Conservation (phyloP, 2,797 vertebrate species). For the Pseudomugil gertrudae region DNA sequence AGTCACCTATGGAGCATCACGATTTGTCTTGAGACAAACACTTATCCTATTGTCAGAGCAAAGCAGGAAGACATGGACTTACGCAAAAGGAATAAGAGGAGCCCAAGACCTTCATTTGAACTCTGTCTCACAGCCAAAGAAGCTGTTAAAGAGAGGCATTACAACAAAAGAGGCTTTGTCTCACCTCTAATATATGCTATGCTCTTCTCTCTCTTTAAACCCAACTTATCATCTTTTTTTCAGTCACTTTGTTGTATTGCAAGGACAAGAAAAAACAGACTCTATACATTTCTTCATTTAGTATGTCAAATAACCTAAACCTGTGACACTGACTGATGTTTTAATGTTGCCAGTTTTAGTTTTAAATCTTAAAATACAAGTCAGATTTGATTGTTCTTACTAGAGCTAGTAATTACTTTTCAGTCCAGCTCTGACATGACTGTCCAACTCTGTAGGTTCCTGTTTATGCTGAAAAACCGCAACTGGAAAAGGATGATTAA, state of each 20-base stretch:
- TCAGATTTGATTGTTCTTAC: constrained; percentile 36
- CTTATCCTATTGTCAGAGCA: constrained; percentile 79
- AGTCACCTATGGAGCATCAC: constrained; percentile 58
- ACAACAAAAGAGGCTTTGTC: constrained; percentile 77
- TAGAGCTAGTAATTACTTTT: constrained; percentile 56
- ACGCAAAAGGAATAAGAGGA: constrained; percentile 74
- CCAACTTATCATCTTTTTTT: constrained; percentile 50
- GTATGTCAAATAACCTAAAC: constrained; percentile 24
- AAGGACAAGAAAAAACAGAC: constrained; percentile 24
- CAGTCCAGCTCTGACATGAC: constrained; percentile 35
- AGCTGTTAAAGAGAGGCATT: constrained; percentile 71
- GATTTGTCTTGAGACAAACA: constrained; percentile 76
- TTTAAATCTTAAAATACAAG: constrained; percentile 37
- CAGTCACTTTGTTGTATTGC: constrained; percentile 42
- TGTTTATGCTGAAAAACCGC: constrained; percentile 68
- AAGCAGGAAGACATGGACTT: constrained; percentile 73
- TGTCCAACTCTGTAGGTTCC: constrained; percentile 51
- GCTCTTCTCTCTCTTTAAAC: constrained; percentile 50
- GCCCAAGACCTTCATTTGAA: constrained; percentile 73
- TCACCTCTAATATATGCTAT: constrained; percentile 69
- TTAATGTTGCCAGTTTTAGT: constrained; percentile 49
- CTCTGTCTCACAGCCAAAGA: constrained; percentile 70
- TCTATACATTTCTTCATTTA: constrained; percentile 32
- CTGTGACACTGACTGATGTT: constrained; percentile 13
- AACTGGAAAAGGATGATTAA: constrained; percentile 65